Evolutionary conservation across 2,113 vertebrate species (phyloP).

Genomic region (Tapirus terrestris): DNA sequence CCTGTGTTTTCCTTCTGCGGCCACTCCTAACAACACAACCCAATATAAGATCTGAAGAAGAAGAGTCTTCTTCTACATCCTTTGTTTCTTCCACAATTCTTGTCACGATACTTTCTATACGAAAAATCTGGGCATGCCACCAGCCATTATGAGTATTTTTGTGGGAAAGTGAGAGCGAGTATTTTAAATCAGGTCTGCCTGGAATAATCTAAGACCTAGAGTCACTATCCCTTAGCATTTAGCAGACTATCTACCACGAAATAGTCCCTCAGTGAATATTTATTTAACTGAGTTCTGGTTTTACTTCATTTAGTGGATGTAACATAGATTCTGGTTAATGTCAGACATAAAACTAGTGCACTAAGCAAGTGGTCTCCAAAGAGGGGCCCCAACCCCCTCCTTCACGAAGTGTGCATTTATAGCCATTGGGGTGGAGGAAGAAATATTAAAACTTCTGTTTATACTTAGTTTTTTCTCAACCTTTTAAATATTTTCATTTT

Average conservation of each 20-base stretch:
- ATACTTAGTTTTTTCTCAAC: neutral
- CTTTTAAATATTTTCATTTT: neutral
- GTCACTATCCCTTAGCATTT: neutral
- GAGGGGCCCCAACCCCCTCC: neutral
- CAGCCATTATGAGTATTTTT: neutral
- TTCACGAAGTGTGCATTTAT: neutral
- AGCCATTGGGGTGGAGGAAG: neutral
- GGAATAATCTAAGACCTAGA: conserved; percentile 2
- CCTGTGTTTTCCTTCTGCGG: neutral
- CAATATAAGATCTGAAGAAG: neutral
- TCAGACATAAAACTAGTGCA: neutral
- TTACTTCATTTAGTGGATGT: neutral
- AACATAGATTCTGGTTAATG: neutral
- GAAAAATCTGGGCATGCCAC: conserved; percentile 29
- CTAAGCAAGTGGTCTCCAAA: neutral
- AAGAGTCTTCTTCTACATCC: neutral
- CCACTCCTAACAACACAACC: neutral
- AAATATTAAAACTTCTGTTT: neutral
- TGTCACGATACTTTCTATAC: neutral
- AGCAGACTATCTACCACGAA: neutral
- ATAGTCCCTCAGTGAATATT: neutral
- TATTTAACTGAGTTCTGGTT: conserved; percentile 27
- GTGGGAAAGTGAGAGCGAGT: neutral
- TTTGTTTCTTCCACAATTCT: neutral
- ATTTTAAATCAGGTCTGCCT: conserved; percentile 8